Base-by-base conservation (phyloP, 2,113 vertebrate species). In the Chloropsis hardwickii region DNA sequence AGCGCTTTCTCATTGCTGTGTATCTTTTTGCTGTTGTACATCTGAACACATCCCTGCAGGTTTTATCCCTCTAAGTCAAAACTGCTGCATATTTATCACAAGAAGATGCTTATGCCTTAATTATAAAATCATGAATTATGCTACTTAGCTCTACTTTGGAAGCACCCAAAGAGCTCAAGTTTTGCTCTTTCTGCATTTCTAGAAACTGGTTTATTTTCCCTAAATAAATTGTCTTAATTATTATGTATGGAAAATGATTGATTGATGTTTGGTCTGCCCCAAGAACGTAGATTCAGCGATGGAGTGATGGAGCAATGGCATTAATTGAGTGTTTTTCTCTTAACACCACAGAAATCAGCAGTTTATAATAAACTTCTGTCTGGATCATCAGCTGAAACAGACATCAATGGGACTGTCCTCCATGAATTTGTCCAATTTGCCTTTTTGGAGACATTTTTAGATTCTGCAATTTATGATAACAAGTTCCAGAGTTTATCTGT, bases 251-350 rank as follows among this genome's bases (percentile, higher is more conserved):
- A 31, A 80, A 73, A 88, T 47, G 2, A 48, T 12, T 66, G 47
- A 29, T 48, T 77, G 50, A 44, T 35, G 12, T 50, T 42, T 62
- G 31, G 11, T 93, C 83, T 83, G 8, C 47, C 37, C 27, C 47
- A 56, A 65, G 35, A 84, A 77, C 0, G 0, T 37, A 40, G 15
- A 67, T 83, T 64, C 0, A 2, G 19, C 48, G 50, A 73, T 23
- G 48, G 44, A 33, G 4, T 48, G 22, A 35, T 31, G 35, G 28
- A 72, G 25, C 10, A 14, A 29, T 12, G 3, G 15, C 33, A 39
- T 72, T 86, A 83, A 67, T 25, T 37, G 12, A 37, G 22, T 82
- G 37, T 28, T 86, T 76, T 91, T 53, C 51, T 83, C 47, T 51
- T 51, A 54, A 25, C 15, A 67, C 53, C 27, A 48, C 25, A 54